Conservation (phyloP, 92 coral and sea anemone genomes). For the Actinostola sp. region DNA sequence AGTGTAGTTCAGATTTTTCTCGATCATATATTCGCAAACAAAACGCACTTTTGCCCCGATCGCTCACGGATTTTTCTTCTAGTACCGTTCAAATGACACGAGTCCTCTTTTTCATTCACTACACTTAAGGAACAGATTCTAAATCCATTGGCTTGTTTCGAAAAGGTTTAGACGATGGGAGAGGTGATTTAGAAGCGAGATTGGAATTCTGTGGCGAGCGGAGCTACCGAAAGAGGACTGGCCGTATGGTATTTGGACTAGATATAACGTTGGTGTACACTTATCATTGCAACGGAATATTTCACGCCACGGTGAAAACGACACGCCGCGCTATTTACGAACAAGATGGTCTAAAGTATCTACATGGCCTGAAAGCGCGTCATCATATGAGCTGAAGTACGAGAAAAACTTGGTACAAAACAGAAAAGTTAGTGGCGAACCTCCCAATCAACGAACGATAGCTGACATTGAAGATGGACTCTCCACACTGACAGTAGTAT, state of each 20-base stretch:
- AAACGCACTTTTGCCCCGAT: background rate
- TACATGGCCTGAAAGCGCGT: slow-evolving; percentile 16
- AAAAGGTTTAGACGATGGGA: background rate
- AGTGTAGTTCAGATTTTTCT: background rate
- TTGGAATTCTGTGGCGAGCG: background rate
- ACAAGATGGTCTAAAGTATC: slow-evolving; percentile 24
- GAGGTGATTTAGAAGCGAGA: background rate
- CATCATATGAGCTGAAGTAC: slow-evolving; percentile 15
- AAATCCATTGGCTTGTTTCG: no score
- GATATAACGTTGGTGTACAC: background rate
- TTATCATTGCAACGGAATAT: background rate
- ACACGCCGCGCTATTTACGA: background rate
- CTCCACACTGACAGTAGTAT: background rate
- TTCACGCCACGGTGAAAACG: background rate
- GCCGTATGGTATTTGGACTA: no score
- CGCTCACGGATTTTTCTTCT: background rate
- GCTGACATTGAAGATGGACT: slow-evolving; percentile 28
- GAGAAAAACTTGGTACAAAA: background rate
- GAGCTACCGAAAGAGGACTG: slow-evolving; percentile 1
- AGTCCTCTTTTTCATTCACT: background rate
- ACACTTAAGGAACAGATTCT: background rate
- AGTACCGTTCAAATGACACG: background rate
- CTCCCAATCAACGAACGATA: slow-evolving; percentile 20
- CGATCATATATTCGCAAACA: slow-evolving; percentile 34
- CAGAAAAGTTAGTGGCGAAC: slow-evolving; percentile 24